These are phyloP conservation scores for Tragopan temminckii DNA, from an alignment of 2,797 vertebrate genomes.

Conservation along the genomic window DNA sequence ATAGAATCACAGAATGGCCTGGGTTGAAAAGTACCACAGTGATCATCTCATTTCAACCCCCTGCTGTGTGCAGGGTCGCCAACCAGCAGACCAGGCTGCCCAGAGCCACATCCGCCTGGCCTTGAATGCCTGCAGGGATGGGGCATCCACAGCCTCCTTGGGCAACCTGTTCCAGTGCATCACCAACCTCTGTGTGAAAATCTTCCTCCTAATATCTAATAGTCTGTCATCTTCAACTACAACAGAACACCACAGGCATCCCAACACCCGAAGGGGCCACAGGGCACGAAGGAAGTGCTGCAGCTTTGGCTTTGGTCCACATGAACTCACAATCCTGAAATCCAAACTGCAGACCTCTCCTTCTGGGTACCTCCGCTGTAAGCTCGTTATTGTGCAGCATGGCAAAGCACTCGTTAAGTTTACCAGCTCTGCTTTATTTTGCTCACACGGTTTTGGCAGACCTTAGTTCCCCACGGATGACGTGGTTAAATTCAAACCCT, in stretches of 20 bases:
- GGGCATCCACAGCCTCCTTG: too few species aligned
- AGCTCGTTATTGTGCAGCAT: not conserved
- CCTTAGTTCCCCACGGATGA: not conserved
- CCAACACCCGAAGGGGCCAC: accelerated
- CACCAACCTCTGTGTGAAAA: too few species aligned
- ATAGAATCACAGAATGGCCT: too few species aligned
- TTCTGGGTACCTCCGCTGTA: not conserved
- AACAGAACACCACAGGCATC: accelerated
- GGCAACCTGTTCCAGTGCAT: too few species aligned
- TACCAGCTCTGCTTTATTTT: not conserved
- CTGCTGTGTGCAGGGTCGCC: too few species aligned
- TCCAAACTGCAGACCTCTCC: not conserved
- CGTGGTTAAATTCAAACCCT: not conserved
- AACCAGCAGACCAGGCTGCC: too few species aligned
- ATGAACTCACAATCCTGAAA: not conserved
- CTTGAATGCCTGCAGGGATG: too few species aligned
- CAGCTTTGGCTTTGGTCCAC: accelerated
- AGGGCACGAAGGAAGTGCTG: accelerated
- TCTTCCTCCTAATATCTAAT: too few species aligned
- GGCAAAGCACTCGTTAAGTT: accelerated
- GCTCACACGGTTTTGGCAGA: not conserved
- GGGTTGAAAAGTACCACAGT: too few species aligned
- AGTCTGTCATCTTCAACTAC: not conserved
- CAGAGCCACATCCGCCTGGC: too few species aligned
- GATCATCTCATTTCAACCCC: too few species aligned